Evolutionary conservation across 1,140 invertebrate species (phyloP).

Genomic region (Drosophila willistoni): DNA sequence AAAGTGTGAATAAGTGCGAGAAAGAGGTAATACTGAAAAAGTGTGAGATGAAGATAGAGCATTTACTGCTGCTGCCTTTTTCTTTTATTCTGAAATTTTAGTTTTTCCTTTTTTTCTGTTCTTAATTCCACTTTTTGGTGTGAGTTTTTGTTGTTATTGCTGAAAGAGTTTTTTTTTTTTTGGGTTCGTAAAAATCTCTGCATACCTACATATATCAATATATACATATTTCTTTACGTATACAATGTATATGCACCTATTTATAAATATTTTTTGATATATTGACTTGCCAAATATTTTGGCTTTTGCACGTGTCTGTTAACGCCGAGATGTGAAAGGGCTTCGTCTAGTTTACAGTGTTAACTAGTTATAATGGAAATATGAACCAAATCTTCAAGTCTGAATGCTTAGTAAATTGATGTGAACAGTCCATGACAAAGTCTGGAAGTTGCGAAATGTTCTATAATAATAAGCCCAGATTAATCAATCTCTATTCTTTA

Average conservation of each 20-base stretch:
- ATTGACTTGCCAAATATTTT: conserved; percentile 79
- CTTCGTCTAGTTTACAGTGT: conserved; percentile 10
- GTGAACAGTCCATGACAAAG: too few relatives aligned
- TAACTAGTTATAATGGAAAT: neutral
- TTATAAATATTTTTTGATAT: conserved; percentile 69
- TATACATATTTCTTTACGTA: neutral
- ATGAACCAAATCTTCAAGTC: too few relatives aligned
- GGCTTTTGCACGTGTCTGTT: conserved; percentile 71
- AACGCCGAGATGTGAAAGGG: conserved; percentile 28
- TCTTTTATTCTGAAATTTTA: neutral
- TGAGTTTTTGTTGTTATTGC: conserved; percentile 9
- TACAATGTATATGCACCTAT: conserved; percentile 4
- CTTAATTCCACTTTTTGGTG: conserved; percentile 38
- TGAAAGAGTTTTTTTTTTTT: conserved; percentile 33
- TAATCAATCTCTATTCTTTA: too few relatives aligned
- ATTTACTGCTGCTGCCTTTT: conserved; percentile 24
- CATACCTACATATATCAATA: conserved; percentile 21
- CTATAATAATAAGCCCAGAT: too few relatives aligned
- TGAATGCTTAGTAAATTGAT: too few relatives aligned
- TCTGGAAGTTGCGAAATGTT: too few relatives aligned
- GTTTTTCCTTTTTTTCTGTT: conserved; percentile 33
- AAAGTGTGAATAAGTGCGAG: conserved; percentile 44
- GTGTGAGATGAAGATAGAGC: conserved; percentile 36
- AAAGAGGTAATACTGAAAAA: neutral
- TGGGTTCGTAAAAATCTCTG: conserved; percentile 40